Conservation (phyloP, 2,888 invertebrate species). For the Drosophila nigricruria region DNA sequence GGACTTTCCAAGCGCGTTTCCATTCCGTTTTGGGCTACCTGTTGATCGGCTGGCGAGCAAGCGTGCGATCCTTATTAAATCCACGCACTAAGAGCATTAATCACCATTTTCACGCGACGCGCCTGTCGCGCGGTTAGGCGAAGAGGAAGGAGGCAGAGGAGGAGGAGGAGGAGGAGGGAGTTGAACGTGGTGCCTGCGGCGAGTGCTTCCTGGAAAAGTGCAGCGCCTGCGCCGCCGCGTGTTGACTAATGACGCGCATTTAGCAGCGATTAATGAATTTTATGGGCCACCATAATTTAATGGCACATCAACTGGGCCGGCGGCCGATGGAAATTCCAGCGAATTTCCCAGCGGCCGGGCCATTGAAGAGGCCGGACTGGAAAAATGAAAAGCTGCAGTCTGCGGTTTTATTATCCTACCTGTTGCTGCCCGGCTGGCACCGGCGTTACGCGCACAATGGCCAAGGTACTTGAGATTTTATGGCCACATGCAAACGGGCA, state of each 20-base stretch:
- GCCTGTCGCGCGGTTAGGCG: slow-evolving; percentile 40
- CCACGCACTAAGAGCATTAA: slow-evolving; percentile 75
- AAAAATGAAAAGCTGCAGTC: slow-evolving; percentile 47
- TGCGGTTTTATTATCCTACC: slow-evolving; percentile 73
- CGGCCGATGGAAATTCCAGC: slow-evolving; percentile 64
- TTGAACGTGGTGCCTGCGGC: slow-evolving; percentile 55
- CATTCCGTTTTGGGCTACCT: slow-evolving; percentile 63
- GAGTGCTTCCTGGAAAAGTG: slow-evolving; percentile 71
- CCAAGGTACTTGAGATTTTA: slow-evolving; percentile 73
- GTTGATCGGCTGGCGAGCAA: slow-evolving; percentile 33
- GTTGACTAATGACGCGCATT: slow-evolving; percentile 81
- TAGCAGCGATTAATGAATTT: slow-evolving; percentile 81
- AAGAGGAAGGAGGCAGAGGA: not conserved
- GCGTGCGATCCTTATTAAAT: slow-evolving; percentile 74
- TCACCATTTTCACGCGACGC: slow-evolving; percentile 79
- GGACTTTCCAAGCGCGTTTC: slow-evolving; percentile 66
- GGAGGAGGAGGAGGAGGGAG: slow-evolving; percentile 12
- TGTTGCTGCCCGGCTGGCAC: slow-evolving; percentile 57
- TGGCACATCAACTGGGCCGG: slow-evolving; percentile 71
- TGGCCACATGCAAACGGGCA: slow-evolving; percentile 40
- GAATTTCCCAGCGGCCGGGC: slow-evolving; percentile 67
- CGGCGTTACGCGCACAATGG: slow-evolving; percentile 71
- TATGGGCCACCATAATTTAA: slow-evolving; percentile 79
- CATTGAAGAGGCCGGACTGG: slow-evolving; percentile 53
- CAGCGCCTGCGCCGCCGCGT: slow-evolving; percentile 58